Conservation (phyloP, 1,140 invertebrate species). For the Drosophila fuyamai region DNA sequence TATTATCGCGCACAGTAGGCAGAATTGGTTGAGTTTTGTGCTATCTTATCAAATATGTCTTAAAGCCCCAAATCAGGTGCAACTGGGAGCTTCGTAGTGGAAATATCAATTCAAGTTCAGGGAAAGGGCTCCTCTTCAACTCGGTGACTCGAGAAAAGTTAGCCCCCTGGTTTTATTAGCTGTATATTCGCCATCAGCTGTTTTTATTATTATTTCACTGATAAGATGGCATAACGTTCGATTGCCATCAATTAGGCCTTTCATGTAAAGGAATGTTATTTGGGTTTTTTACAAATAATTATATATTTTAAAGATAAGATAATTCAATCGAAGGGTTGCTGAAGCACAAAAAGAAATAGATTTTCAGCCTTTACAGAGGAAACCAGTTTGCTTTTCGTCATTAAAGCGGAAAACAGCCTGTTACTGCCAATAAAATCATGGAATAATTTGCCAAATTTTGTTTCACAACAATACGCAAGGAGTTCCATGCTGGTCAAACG, state of each 20-base stretch:
- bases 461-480: constrained; percentile 85
- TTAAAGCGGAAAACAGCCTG: constrained; percentile 6
- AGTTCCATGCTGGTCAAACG: constrained; percentile 85
- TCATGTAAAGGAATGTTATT: constrained; percentile 19
- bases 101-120: constrained; percentile 19
- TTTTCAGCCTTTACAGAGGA: background rate
- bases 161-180: background rate
- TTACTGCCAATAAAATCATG: constrained; percentile 39
- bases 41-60: constrained; percentile 36
- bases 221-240: background rate
- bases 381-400: constrained; percentile 25
- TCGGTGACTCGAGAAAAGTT: background rate
- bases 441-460: constrained; percentile 65
- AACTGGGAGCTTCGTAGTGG: background rate
- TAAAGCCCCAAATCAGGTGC: constrained; percentile 8
- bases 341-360: constrained; percentile 3
- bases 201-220: constrained; percentile 9
- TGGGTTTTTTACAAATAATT: constrained; percentile 28
- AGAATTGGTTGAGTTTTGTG: constrained; percentile 2
- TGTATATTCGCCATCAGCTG: background rate
- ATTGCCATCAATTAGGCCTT: background rate
- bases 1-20: constrained; percentile 1
- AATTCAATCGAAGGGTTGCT: constrained; percentile 17
- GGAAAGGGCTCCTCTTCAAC: background rate
- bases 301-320: constrained; percentile 58